Percentiles rank a stretch among this genome's conserved stretches.
These are phyloP conservation scores for Perca flavescens DNA, from an alignment of 2,113 vertebrate species.

Conservation along the genomic window DNA sequence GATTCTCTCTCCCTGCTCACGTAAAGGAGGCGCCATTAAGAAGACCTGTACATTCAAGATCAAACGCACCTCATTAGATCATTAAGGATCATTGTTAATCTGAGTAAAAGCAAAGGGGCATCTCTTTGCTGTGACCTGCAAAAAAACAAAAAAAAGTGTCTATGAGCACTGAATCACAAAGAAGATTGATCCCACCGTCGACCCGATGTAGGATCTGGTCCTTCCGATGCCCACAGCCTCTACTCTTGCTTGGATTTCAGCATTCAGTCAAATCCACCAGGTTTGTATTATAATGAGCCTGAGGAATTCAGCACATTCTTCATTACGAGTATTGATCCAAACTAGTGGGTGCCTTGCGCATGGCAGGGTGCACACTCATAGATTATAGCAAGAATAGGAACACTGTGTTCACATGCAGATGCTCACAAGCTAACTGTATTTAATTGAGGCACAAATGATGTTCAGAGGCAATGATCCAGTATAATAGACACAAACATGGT, in stretches of 20 bases:
- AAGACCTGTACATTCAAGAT: slow-evolving; percentile 65
- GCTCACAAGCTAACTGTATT: neutral
- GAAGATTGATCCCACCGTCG: slow-evolving; percentile 35
- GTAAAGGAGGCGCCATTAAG: slow-evolving; percentile 71
- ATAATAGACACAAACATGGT: neutral
- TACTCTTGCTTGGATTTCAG: slow-evolving; percentile 75
- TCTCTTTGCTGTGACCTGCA: slow-evolving; percentile 34
- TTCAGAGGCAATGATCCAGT: neutral
- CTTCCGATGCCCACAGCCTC: slow-evolving; percentile 39
- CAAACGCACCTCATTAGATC: slow-evolving; percentile 54
- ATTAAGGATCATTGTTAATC: slow-evolving; percentile 47
- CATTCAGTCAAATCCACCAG: slow-evolving; percentile 78
- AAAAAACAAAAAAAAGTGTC: neutral
- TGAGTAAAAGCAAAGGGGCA: slow-evolving; percentile 20
- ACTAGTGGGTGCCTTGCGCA: neutral
- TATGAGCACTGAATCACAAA: slow-evolving; percentile 51
- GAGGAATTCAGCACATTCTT: neutral
- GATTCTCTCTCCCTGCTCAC: slow-evolving; percentile 35
- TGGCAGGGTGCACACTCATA: neutral
- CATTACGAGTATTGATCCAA: slow-evolving; percentile 10
- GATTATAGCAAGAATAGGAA: slow-evolving; percentile 5
- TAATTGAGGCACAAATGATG: slow-evolving; percentile 3
- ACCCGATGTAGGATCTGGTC: slow-evolving; percentile 67
- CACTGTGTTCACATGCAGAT: slow-evolving; percentile 10
- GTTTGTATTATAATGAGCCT: slow-evolving; percentile 59